phyloP scores from a whole-genome alignment of 92 coral and sea anemone species.

The Heteractis magnifica region DNA sequence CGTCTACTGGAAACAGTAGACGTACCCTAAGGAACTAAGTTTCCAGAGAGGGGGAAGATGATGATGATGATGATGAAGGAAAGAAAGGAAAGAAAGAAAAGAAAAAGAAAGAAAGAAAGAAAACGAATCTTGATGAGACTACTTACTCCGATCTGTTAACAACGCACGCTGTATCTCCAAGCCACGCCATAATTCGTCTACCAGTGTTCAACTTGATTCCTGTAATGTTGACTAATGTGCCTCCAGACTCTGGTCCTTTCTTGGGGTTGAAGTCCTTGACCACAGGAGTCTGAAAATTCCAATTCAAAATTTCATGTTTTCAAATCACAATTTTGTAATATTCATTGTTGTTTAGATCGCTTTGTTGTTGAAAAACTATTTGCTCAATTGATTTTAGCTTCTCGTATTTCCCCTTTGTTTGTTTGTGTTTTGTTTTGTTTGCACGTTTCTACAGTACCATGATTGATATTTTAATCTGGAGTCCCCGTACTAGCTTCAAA shows the following conservation, averaged over 20 bases:
- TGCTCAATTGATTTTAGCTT: not conserved
- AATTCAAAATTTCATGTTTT: not conserved
- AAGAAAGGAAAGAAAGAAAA: too few species aligned
- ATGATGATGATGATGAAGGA: too few species aligned
- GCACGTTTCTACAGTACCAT: too few species aligned
- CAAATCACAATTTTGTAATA: not conserved
- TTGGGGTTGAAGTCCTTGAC: constrained; percentile 75
- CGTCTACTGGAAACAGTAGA: too few species aligned
- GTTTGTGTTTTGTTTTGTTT: too few species aligned
- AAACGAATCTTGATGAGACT: not conserved
- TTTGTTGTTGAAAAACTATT: not conserved
- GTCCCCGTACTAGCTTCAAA: too few species aligned
- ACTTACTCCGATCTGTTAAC: constrained; percentile 60
- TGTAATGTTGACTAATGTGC: constrained; percentile 72
- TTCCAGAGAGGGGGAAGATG: too few species aligned
- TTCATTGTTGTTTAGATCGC: not conserved
- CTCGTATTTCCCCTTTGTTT: too few species aligned
- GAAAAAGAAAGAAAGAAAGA: not conserved
- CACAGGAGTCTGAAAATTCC: constrained; percentile 59
- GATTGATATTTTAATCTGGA: too few species aligned
- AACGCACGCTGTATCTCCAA: constrained; percentile 60
- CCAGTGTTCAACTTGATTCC: constrained; percentile 84
- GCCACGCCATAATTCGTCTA: constrained; percentile 55
- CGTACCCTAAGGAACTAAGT: too few species aligned
- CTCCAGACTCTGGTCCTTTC: constrained; percentile 88